These are phyloP conservation scores for Megalurothrips usitatus DNA, from an alignment of 2,888 invertebrate genomes.

Conservation along the genomic window DNA sequence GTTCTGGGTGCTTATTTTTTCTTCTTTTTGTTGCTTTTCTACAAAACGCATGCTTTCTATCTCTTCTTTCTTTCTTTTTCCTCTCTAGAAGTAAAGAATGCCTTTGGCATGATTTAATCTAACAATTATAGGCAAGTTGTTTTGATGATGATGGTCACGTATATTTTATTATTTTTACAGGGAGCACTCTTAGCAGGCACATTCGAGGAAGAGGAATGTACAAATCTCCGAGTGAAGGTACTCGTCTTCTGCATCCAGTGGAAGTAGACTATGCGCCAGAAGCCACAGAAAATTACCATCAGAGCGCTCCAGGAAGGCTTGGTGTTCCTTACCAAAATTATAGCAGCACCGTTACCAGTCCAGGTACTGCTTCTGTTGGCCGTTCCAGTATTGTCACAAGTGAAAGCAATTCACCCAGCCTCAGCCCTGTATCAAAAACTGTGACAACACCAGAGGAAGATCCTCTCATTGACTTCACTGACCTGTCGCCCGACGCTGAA, in stretches of 20 bases:
- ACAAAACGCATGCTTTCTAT: background rate
- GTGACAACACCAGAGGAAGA: background rate
- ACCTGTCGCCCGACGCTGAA: background rate
- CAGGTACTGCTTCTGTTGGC: background rate
- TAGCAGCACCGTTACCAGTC: background rate
- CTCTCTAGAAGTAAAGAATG: background rate
- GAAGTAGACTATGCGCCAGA: constrained; percentile 19
- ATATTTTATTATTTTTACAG: constrained; percentile 43
- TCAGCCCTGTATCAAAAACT: background rate
- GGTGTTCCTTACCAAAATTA: background rate
- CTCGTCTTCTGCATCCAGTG: constrained; percentile 14
- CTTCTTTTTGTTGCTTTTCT: background rate
- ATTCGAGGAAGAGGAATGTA: constrained; percentile 60
- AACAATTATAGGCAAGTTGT: background rate
- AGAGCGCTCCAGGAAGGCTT: constrained; percentile 27
- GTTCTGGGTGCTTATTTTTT: background rate
- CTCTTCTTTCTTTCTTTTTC: background rate
- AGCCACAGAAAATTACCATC: background rate
- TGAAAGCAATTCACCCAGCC: background rate
- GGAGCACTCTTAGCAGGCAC: constrained; percentile 70
- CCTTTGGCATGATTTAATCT: background rate
- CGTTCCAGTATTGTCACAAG: background rate
- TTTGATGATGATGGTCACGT: background rate
- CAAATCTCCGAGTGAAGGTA: constrained; percentile 31
- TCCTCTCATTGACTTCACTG: background rate